Conservation (phyloP, 2,888 invertebrate species). For the Polietes domitor region DNA sequence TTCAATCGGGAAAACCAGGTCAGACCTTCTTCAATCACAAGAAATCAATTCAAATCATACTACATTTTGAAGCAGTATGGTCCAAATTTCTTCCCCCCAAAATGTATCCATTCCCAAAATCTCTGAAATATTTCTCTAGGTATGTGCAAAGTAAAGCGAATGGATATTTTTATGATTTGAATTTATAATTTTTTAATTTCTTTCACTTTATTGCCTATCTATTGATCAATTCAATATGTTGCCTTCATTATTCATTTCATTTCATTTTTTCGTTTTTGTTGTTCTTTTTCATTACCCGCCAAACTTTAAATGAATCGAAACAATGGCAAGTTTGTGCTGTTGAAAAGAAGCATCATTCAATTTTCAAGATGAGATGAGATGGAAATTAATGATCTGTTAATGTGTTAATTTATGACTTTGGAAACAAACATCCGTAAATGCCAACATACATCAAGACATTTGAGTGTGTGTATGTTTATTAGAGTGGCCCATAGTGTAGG, state of each 20-base stretch:
- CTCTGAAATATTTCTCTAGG: not conserved
- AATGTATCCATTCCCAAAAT: not conserved
- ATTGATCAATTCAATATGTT: constrained; percentile 1
- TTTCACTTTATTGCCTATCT: not conserved
- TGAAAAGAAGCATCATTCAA: too few relatives aligned
- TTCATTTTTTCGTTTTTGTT: not conserved
- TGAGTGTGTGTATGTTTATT: too few relatives aligned
- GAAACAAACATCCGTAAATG: too few relatives aligned
- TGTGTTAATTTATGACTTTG: not conserved
- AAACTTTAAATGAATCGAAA: not conserved
- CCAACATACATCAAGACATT: too few relatives aligned
- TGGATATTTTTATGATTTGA: not conserved
- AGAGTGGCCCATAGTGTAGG: not conserved
- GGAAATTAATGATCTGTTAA: constrained; percentile 5
- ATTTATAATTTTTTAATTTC: not conserved
- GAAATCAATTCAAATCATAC: too few relatives aligned
- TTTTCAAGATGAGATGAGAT: not conserved
- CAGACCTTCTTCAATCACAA: too few relatives aligned
- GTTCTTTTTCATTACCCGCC: not conserved
- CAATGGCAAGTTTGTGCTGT: not conserved
- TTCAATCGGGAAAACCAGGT: too few relatives aligned
- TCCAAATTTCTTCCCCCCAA: not conserved
- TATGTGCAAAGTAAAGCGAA: not conserved
- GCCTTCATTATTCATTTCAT: not conserved
- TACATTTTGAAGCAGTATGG: too few relatives aligned